Percentiles rank a stretch among this genome's conserved stretches.
Conservation (phyloP, 2,797 vertebrate genomes). For the Labroides dimidiatus region DNA sequence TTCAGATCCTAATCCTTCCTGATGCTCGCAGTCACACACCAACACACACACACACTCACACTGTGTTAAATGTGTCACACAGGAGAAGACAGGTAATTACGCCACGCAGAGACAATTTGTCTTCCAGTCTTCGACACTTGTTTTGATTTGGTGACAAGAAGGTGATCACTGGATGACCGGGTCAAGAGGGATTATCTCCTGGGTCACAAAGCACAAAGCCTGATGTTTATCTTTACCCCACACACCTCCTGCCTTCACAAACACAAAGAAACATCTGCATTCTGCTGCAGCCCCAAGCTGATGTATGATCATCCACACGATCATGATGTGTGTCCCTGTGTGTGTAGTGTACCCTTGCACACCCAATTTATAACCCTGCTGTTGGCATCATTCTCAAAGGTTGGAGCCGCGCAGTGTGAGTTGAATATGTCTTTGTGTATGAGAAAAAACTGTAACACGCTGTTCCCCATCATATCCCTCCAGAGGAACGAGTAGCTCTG, state of each 20-base stretch:
- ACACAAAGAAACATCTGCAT: not conserved
- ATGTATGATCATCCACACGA: slow-evolving; percentile 27
- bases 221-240: slow-evolving; percentile 9
- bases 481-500: not conserved
- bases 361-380: slow-evolving; percentile 17
- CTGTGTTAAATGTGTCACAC: slow-evolving; percentile 11
- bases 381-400: slow-evolving; percentile 17
- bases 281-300: slow-evolving; percentile 1
- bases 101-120: slow-evolving; percentile 17
- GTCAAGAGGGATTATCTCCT: slow-evolving; percentile 26
- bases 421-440: slow-evolving; percentile 12
- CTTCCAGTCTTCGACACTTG: not conserved
- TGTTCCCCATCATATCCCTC: not conserved
- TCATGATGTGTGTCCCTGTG: not conserved
- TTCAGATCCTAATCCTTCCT: slow-evolving; percentile 16
- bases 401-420: slow-evolving; percentile 6
- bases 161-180: not conserved
- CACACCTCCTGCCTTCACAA: no score
- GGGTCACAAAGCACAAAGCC: slow-evolving; percentile 24
- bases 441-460: slow-evolving; percentile 6
- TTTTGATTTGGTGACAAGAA: slow-evolving; percentile 22
- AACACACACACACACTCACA: slow-evolving; percentile 1
- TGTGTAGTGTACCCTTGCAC: not conserved
- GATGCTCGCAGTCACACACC: slow-evolving; percentile 13
- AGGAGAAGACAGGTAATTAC: slow-evolving; percentile 28